Conservation (phyloP, 2,797 vertebrate genomes). For the Epinephelus awoara region DNA sequence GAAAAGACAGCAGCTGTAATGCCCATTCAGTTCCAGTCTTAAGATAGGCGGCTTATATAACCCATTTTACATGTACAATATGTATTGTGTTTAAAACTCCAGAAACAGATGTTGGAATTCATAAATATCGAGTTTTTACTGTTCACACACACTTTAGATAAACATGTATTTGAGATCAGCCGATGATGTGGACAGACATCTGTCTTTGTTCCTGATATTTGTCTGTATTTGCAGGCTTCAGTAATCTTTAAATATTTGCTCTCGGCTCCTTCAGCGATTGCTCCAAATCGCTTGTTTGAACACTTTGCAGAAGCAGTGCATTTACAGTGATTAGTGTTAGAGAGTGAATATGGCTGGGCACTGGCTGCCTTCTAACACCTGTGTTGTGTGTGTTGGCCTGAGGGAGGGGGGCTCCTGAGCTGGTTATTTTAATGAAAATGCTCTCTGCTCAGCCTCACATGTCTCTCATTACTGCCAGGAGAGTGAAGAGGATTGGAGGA, state of each 20-base stretch:
- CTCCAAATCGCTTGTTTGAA: conserved; percentile 7
- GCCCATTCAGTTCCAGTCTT: conserved; percentile 42
- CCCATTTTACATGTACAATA: conserved; percentile 36
- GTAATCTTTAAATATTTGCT: conserved; percentile 26
- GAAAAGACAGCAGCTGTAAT: conserved; percentile 62
- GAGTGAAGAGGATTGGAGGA: conserved; percentile 18
- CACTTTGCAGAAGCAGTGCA: conserved; percentile 22
- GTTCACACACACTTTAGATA: conserved; percentile 6
- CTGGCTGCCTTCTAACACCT: conserved; percentile 59
- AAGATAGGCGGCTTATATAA: conserved; percentile 49
- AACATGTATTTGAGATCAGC: not conserved
- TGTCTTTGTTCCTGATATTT: not conserved
- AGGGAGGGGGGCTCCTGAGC: conserved; percentile 42
- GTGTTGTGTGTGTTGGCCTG: conserved; percentile 50
- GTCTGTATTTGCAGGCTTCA: not conserved
- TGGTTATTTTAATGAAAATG: conserved; percentile 62
- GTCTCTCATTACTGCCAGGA: conserved; percentile 63
- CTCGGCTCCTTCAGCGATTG: not conserved
- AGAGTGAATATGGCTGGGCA: not conserved
- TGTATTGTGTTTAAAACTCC: conserved; percentile 50
- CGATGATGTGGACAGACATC: conserved; percentile 19
- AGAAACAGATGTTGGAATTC: conserved; percentile 47
- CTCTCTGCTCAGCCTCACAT: conserved; percentile 60
- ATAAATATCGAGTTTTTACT: conserved; percentile 23
- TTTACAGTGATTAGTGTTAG: conserved; percentile 1